phyloP scores from a whole-genome alignment of 1,140 invertebrate genomes.

The Caerostris extrusa region DNA sequence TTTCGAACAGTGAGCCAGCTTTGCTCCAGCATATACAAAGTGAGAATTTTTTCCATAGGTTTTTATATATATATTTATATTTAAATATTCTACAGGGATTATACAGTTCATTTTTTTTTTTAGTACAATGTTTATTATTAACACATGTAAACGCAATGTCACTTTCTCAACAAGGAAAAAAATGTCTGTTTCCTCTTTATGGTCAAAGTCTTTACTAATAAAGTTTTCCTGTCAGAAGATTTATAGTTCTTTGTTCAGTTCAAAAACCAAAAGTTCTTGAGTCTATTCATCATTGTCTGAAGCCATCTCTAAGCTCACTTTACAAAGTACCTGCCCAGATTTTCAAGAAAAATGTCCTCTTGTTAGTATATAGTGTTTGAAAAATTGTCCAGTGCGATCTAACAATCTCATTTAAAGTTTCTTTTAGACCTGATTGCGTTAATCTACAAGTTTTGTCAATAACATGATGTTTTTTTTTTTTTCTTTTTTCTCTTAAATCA shows the following conservation, averaged over 20 bases:
- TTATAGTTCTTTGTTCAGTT: constrained; percentile 29
- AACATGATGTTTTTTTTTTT: neutral
- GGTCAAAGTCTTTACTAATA: neutral
- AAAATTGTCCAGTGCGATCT: constrained; percentile 10
- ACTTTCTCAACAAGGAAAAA: neutral
- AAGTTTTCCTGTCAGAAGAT: neutral
- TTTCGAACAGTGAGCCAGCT: constrained; percentile 31
- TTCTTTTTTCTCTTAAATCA: neutral
- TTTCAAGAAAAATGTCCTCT: neutral
- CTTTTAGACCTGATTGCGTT: neutral
- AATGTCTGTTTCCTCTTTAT: neutral
- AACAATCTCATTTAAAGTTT: neutral
- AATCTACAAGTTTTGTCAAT: neutral
- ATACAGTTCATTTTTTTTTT: constrained; percentile 29
- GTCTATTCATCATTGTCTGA: constrained; percentile 32
- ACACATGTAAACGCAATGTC: constrained; percentile 73
- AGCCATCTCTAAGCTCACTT: constrained; percentile 61
- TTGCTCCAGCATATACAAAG: constrained; percentile 44
- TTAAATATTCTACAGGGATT: constrained; percentile 65
- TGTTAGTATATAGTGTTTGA: neutral
- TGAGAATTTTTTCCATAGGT: constrained; percentile 53
- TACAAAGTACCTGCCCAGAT: constrained; percentile 36
- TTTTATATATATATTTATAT: constrained; percentile 65
- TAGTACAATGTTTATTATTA: constrained; percentile 65
- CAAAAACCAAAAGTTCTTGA: neutral